These are phyloP conservation scores for Choreutis nemorana DNA, from an alignment of 2,888 invertebrate species.

Conservation along the genomic window DNA sequence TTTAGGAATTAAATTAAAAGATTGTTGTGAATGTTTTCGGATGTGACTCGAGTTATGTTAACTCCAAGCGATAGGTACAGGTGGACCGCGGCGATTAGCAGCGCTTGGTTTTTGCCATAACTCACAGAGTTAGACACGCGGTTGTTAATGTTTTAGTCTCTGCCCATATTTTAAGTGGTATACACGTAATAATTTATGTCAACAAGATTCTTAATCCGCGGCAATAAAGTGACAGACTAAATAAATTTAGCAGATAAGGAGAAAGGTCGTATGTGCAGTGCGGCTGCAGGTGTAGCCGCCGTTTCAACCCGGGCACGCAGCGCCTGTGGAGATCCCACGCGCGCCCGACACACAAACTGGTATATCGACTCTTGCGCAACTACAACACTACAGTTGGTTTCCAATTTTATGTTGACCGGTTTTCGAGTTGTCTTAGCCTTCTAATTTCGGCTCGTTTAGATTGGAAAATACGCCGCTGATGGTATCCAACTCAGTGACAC, in stretches of 20 bases:
- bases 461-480: constrained; percentile 51
- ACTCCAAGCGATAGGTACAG: constrained; percentile 2
- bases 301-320: constrained; percentile 14
- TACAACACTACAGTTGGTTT: constrained; percentile 58
- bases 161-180: constrained; percentile 27
- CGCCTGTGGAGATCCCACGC: constrained; percentile 37
- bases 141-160: constrained; percentile 23
- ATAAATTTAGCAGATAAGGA: constrained; percentile 24
- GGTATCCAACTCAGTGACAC: constrained; percentile 1
- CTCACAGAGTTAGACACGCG: constrained; percentile 11
- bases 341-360: constrained; percentile 45
- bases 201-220: constrained; percentile 50
- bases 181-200: constrained; percentile 46
- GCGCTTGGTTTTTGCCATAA: constrained; percentile 7
- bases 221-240: constrained; percentile 44
- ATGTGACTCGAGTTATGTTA: too few species aligned
- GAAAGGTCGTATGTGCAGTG: constrained; percentile 27
- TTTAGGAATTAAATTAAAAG: too few species aligned
- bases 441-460: constrained; percentile 65
- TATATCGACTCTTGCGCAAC: constrained; percentile 58
- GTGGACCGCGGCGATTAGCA: constrained; percentile 1
- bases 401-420: constrained; percentile 68
- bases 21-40: too few species aligned
- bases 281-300: constrained; percentile 11
- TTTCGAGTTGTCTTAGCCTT: constrained; percentile 60